A percentile compares a stretch with the other conserved stretches of the same genome.
phyloP scores from a whole-genome alignment of 1,140 invertebrate species.

The Drosophila pectinifera region DNA sequence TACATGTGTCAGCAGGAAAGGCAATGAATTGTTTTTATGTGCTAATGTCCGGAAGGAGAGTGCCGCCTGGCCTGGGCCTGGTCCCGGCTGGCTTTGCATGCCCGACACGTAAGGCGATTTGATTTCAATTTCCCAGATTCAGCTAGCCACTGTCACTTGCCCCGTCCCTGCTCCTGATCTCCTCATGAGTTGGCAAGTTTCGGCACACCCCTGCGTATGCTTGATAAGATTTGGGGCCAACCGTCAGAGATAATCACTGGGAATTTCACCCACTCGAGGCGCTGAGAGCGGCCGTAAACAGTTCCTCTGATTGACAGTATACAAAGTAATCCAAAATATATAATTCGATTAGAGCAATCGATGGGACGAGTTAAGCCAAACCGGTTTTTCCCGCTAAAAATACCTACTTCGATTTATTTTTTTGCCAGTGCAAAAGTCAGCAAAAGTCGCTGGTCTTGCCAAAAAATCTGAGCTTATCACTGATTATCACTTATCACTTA shows the following conservation, averaged over 20 bases:
- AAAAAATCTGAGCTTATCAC: constrained; percentile 37
- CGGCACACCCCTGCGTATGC: constrained; percentile 25
- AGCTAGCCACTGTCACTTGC: constrained; percentile 46
- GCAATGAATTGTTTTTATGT: constrained; percentile 81
- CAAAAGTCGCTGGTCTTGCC: constrained; percentile 3
- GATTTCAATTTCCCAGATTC: constrained; percentile 85
- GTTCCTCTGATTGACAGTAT: constrained; percentile 12
- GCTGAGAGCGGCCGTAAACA: constrained; percentile 10
- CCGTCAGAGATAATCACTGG: constrained; percentile 45
- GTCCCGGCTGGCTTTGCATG: constrained; percentile 58
- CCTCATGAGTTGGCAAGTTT: constrained; percentile 40
- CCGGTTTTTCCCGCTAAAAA: constrained; percentile 21
- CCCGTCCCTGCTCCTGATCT: neutral
- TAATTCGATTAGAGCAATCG: constrained; percentile 40
- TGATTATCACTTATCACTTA: constrained; percentile 10
- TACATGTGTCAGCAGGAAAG: constrained; percentile 74
- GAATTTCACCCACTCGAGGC: constrained; percentile 45
- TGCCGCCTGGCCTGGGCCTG: neutral
- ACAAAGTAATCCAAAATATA: constrained; percentile 16
- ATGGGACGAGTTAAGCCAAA: neutral
- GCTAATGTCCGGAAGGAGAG: constrained; percentile 60
- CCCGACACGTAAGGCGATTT: constrained; percentile 82
- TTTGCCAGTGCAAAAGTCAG: constrained; percentile 5
- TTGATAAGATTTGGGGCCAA: constrained; percentile 13
- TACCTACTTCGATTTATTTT: neutral